Base-by-base conservation (phyloP, 2,113 vertebrate genomes). In the Sisor rabdophorus region DNA sequence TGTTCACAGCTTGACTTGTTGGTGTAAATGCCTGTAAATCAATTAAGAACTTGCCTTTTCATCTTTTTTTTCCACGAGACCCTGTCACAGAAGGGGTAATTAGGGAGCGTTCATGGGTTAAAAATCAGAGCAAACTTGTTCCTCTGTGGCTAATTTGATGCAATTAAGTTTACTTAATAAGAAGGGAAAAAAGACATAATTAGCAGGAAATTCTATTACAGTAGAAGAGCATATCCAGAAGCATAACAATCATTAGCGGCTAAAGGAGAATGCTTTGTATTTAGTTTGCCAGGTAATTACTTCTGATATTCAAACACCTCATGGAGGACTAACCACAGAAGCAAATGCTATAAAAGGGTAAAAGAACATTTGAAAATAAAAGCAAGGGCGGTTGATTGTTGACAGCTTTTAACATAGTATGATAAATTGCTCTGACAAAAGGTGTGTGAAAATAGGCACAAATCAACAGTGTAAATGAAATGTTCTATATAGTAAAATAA, bases 21-120 rank as follows among this genome's bases (percentile, higher is more conserved):
- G 53, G 47, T 83, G 79, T 84, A 85, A 85, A 86, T 81, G 86
- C 81, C 83, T 79, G 80, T 79, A 85, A 86, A 85, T 85, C 76
- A 85, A 84, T 85, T 77, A 83, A 56, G 76, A 68, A 56, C 71
- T 75, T 63, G 59, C 71, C 69, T 58, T 78, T 71, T 79, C 67
- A 82, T 67, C 80, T 74, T 61, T 32, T 15, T 48, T 47, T 44
- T 44, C 10, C 59, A 71, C 54, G 22, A 73, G 64, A 81, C 58
- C 55, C 65, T 60, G 32, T 65, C 50, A 76, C 77, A 73, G 60
- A 61, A 53, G 74, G 55, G 36, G 77, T 67, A 71, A 80, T 78
- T 77, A 78, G 52, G 72, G 47, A 20, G 32, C 30, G 19, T 36
- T 79, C 32, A 11, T 28, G 75, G 24, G 76, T 69, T 77, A 78